Evolutionary conservation across 2,888 invertebrate genomes (phyloP).

Genomic region (Geophilus truncorum): DNA sequence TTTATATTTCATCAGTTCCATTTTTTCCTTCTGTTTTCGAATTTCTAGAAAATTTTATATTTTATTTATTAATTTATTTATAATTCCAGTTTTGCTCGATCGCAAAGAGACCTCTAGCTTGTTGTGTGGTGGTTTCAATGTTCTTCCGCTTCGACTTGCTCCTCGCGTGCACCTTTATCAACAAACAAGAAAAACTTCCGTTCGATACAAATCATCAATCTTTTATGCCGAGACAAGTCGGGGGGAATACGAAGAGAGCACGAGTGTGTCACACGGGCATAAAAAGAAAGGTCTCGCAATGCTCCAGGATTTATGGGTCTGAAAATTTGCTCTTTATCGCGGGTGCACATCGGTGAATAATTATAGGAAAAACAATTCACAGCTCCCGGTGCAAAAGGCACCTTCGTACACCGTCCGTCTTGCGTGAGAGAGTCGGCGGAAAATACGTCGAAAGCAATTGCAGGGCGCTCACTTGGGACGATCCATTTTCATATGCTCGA

Average conservation of each 20-base stretch:
- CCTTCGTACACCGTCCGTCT: constrained; percentile 18
- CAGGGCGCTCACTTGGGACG: constrained; percentile 5
- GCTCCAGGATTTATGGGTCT: constrained; percentile 14
- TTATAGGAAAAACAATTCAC: constrained; percentile 27
- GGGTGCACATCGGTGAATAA: constrained; percentile 27
- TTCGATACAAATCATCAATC: constrained; percentile 24
- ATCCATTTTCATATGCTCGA: constrained; percentile 23
- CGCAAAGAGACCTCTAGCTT: too few relatives aligned
- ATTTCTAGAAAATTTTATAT: background rate
- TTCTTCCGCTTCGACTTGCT: background rate
- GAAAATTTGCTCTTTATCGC: constrained; percentile 27
- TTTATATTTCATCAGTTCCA: background rate
- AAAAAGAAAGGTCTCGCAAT: constrained; percentile 6
- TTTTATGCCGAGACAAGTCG: background rate
- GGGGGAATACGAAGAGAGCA: background rate
- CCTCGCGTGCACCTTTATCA: constrained; percentile 13
- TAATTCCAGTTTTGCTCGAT: background rate
- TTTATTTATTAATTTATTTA: background rate
- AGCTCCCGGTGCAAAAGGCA: constrained; percentile 27
- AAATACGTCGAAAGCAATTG: constrained; percentile 20
- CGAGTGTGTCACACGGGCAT: background rate
- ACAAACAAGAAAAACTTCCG: constrained; percentile 2
- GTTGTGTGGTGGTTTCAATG: background rate
- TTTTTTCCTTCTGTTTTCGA: background rate
- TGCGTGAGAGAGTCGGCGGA: background rate